These are phyloP conservation scores for Aplodontia rufa DNA, from an alignment of 2,113 vertebrate genomes.

Conservation along the genomic window DNA sequence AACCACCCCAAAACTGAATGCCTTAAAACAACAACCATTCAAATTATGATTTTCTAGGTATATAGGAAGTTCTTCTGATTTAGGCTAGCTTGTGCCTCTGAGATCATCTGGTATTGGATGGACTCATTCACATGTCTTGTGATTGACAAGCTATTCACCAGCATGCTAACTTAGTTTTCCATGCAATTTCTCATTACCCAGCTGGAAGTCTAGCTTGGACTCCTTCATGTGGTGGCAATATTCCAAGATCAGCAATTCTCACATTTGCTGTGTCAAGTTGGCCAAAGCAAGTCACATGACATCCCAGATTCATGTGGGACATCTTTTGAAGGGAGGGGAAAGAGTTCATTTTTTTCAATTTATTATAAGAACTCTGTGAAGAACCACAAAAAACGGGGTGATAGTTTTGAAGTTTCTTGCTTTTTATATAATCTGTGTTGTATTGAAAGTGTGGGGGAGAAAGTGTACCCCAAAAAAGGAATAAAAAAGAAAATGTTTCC, in stretches of 20 bases:
- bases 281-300: not conserved
- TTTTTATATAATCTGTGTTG: not conserved
- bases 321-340: not conserved
- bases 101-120: not conserved
- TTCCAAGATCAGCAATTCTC: not conserved
- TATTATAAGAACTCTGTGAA: not conserved
- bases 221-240: not conserved
- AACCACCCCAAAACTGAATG: not conserved
- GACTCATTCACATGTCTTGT: not conserved
- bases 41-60: not conserved
- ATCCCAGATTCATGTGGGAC: not conserved
- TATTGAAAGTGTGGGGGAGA: not conserved
- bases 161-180: not conserved
- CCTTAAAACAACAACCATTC: not conserved
- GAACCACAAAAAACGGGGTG: not conserved
- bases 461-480: not conserved
- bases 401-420: slow-evolving; percentile 39
- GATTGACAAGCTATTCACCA: not conserved
- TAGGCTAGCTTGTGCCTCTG: not conserved
- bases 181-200: not conserved
- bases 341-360: not conserved
- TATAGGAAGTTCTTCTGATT: not conserved
- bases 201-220: not conserved
- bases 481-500: not conserved
- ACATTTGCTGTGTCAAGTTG: not conserved